Conservation (phyloP, 2,113 vertebrate genomes). For the Felis chaus region DNA sequence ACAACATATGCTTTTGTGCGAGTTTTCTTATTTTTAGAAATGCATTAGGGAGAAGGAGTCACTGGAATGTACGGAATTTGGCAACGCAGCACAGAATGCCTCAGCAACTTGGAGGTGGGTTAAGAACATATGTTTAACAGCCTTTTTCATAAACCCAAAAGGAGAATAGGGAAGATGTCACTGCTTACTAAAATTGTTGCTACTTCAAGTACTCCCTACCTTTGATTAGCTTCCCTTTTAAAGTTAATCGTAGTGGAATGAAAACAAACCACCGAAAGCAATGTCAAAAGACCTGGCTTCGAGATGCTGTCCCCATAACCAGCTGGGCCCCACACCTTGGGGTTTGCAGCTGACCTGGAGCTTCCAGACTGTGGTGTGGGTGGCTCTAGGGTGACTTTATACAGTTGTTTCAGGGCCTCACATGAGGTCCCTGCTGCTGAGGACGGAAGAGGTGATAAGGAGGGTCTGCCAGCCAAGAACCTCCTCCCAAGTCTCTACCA, state of each 20-base stretch:
- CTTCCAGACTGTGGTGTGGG: neutral
- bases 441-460: neutral
- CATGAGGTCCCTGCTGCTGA: neutral
- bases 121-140: constrained; percentile 64
- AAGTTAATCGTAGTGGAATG: neutral
- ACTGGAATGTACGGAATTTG: constrained; percentile 11
- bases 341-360: neutral
- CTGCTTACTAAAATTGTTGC: neutral
- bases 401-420: neutral
- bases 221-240: constrained; percentile 26
- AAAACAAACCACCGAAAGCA: neutral
- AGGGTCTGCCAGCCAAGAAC: neutral
- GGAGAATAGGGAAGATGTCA: neutral
- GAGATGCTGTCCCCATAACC: neutral
- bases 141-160: constrained; percentile 52
- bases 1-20: constrained; percentile 41
- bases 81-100: neutral
- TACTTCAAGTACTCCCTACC: constrained; percentile 39
- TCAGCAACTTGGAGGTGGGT: constrained; percentile 46
- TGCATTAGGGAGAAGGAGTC: constrained; percentile 49
- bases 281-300: neutral
- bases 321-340: neutral
- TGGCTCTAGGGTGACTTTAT: neutral
- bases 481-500: neutral
- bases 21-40: constrained; percentile 61